phyloP scores from a whole-genome alignment of 2,113 vertebrate species.

The Atlantisia rogersi region DNA sequence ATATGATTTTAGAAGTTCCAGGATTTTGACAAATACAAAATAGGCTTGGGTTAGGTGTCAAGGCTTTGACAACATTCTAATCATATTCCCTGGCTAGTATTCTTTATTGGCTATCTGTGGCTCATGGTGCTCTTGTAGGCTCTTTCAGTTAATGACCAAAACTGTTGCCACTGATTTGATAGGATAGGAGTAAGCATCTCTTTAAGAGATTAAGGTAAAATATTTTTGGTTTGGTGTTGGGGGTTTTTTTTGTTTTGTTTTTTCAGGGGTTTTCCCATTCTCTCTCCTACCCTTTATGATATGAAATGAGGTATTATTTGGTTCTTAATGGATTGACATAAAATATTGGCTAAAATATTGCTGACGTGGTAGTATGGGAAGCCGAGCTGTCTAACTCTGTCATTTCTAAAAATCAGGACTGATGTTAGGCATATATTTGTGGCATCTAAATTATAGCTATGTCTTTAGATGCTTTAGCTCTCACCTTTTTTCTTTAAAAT shows the following conservation, averaged over 20 bases:
- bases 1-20: neutral
- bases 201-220: neutral
- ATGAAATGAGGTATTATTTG: neutral
- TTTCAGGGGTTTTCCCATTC: neutral
- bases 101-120: neutral
- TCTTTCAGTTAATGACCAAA: fast-evolving
- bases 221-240: neutral
- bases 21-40: neutral
- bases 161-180: neutral
- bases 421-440: neutral
- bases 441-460: neutral
- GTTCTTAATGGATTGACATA: neutral
- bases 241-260: neutral
- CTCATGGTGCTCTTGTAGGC: neutral
- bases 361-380: neutral
- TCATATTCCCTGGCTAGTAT: neutral
- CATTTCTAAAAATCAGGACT: neutral
- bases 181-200: neutral
- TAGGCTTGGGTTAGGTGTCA: neutral
- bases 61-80: neutral
- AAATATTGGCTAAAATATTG: neutral
- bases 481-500: neutral
- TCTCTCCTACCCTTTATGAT: neutral
- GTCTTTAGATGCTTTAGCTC: neutral
- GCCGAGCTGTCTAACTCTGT: neutral